Evolutionary conservation across 2,888 invertebrate genomes (phyloP), one percentile per base, ranked within the genome.

Genomic region (Erannis defoliaria): DNA sequence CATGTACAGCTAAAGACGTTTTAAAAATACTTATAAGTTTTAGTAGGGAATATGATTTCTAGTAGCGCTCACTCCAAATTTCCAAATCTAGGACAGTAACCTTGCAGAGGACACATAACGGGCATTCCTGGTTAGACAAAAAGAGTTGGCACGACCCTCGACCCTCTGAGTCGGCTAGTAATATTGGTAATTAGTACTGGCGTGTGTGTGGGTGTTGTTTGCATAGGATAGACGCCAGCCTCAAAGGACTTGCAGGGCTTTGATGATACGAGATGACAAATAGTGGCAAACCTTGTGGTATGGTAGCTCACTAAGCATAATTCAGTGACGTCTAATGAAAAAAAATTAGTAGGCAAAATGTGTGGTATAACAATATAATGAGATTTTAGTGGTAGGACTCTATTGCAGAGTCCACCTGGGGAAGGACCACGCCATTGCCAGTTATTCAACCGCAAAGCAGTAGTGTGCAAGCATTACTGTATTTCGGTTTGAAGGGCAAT

Each of bases 121-220:
- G n/a, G n/a, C 42, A 42, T 18, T 18, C 18, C 10, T n/a, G n/a
- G 6, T 42, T 9, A 16, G 9, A 12, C 14, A 45, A 45, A 53
- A 54, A 35, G 43, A 43, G 43, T 38, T 55, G 45, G 38, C 55
- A 40, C 61, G 16, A 55, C 38, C 45, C 45, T 43, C 43, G 35
- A 54, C 23, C 26, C 48, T 43, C 19, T 42, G 45, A 55, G 49
- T 21, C 51, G 53, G 31, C 49, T 43, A 50, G 55, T 43, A 50
- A 55, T 61, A 61, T 61, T 50, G 55, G 60, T 61, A 61, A 61
- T 61, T 61, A 55, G 42, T 45, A 37, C 43, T 43, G 35, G 29
- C 38, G 19, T 48, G 19, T 31, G 31, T 38, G 51, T 37, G 21
- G 14, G 35, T 21, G 40, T 2, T 51, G 56, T 57, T 57, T 59